Base-by-base conservation (phyloP, 2,113 vertebrate species). In the Hylia prasina region DNA sequence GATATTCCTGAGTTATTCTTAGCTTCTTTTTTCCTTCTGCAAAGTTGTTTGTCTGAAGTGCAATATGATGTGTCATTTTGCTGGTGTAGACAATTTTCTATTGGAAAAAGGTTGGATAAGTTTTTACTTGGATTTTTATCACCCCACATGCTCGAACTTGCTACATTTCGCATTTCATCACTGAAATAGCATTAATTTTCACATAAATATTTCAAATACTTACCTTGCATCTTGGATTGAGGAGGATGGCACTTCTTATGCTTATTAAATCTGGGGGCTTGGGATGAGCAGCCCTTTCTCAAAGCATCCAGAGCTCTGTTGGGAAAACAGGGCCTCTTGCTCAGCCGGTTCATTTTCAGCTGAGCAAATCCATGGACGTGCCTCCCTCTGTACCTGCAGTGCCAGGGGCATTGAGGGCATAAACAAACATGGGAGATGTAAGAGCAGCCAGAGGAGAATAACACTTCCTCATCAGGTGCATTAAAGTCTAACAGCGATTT, bases 201-300 rank as follows among this genome's bases (percentile, higher is more conserved):
- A 90, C 48, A 65, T 58, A 72, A 54, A 47, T 48, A 73, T 27
- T 71, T 15, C 6, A 39, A 44, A 56, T 28, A 47, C 17, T 97
- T 94, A 98, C 98, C 98, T 97, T 97, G 73, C 54, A 22, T 72
- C 54, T 82, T 96, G 18, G 82, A 65, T 17, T 89, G 87, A 63
- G 84, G 18, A 45, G 45, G 90, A 37, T 53, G 47, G 23, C 64
- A 83, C 53, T 90, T 96, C 63, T 82, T 58, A 15, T 13, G 14
- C 42, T 94, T 76, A 21, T 96, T 58, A 23, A 27, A 60, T 35
- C 61, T 91, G 40, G 14, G 31, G 11, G 21, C 20, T 15, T 88
- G 76, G 33, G 69, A 60, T 30, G 11, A 77, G 22, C 18, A 75
- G 54, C 87, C 91, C 73, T 93, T 96, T 50, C 80, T 96, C 24